Evolutionary conservation across 2,888 invertebrate species (phyloP).

Genomic region (Carterocephalus palaemon): DNA sequence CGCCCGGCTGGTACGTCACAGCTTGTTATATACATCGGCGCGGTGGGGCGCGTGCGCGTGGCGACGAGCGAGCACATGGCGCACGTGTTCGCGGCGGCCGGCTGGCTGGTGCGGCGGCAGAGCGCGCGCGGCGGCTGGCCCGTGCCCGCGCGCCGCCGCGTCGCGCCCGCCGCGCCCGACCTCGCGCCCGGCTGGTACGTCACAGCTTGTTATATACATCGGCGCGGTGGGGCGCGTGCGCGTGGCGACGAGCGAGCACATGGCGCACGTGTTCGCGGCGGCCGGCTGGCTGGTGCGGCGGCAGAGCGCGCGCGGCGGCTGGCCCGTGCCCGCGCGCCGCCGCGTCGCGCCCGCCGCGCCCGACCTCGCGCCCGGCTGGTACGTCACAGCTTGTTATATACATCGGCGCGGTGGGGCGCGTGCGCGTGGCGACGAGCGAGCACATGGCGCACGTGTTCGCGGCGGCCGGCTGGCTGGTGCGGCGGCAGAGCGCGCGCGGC

Average conservation of each 20-base stretch:
- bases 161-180: slow-evolving; percentile 85
- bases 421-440: slow-evolving; percentile 88
- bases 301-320: slow-evolving; percentile 91
- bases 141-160: slow-evolving; percentile 91
- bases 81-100: slow-evolving; percentile 94
- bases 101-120: slow-evolving; percentile 95
- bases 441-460: slow-evolving; percentile 95
- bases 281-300: slow-evolving; percentile 94
- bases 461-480: slow-evolving; percentile 95
- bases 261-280: slow-evolving; percentile 93
- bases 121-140: slow-evolving; percentile 93
- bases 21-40: slow-evolving; percentile 59
- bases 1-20: slow-evolving; percentile 86
- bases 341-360: slow-evolving; percentile 86
- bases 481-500: slow-evolving; percentile 87
- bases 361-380: slow-evolving; percentile 92
- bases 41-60: slow-evolving; percentile 87
- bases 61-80: slow-evolving; percentile 91
- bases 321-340: slow-evolving; percentile 94
- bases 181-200: slow-evolving; percentile 90
- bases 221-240: slow-evolving; percentile 88
- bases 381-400: slow-evolving; percentile 27
- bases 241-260: slow-evolving; percentile 89
- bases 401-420: slow-evolving; percentile 84
- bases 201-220: not conserved